phyloP scores from a whole-genome alignment of 2,113 vertebrate species.

The Barnardius zonarius region DNA sequence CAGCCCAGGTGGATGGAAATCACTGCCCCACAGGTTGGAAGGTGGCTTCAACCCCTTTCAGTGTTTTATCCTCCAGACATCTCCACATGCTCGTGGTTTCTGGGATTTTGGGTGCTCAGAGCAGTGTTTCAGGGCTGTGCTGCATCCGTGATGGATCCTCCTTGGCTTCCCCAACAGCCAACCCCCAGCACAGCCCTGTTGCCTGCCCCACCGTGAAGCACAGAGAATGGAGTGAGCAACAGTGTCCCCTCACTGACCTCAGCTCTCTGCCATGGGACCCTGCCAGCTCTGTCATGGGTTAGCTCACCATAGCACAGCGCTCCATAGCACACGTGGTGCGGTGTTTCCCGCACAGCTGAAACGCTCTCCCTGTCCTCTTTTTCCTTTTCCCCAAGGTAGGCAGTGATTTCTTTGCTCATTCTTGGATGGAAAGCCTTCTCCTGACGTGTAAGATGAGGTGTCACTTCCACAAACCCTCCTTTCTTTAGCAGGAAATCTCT shows the following conservation, averaged over 20 bases:
- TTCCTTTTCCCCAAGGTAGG: background rate
- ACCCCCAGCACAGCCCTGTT: background rate
- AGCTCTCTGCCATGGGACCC: background rate
- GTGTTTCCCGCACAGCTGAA: background rate
- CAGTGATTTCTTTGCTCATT: background rate
- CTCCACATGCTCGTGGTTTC: background rate
- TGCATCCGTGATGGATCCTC: fast-evolving
- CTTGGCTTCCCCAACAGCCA: background rate
- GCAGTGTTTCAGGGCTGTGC: background rate
- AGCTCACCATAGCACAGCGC: background rate
- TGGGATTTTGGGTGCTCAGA: background rate
- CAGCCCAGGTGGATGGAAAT: background rate
- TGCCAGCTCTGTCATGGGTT: background rate
- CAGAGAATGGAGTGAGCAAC: background rate
- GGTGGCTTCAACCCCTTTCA: background rate
- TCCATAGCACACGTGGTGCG: background rate
- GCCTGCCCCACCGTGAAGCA: background rate
- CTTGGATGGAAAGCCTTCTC: constrained; percentile 9
- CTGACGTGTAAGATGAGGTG: background rate
- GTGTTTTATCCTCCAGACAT: background rate
- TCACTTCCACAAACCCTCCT: constrained; percentile 21
- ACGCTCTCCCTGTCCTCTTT: background rate
- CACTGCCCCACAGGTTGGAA: background rate
- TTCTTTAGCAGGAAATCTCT: constrained; percentile 41
- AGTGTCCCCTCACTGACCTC: background rate